Evolutionary conservation across 2,797 vertebrate species (phyloP), one percentile per base, ranked within the genome.

Genomic region (Lindbergichthys nudifrons): DNA sequence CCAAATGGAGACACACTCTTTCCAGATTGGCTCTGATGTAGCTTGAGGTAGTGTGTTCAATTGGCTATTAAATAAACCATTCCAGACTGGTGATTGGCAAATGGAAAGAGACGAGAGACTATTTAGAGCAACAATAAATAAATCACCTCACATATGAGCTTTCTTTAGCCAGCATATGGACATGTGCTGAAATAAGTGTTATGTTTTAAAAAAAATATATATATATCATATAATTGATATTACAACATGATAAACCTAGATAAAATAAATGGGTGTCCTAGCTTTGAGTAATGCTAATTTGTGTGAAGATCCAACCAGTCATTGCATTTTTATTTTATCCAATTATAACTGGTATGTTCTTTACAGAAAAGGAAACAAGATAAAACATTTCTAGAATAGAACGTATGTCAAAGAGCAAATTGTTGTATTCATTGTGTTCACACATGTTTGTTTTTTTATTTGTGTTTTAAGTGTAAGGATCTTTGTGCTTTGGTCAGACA

Each of bases 11-110:
- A 60, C 9, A 7, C 10, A 48, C 42, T 57, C 56, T 45, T 79
- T 62, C 65, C 30, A 79, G 63, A 50, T 56, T 32, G 54, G 54
- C 32, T 41, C n/a, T 23, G 47, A 72, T 66, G 45, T 47, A 43
- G 65, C 70, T 47, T 23, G 45, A 5, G 2, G 48, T n/a, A 19
- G 42, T 41, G 62, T 63, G 59, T 53, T 45, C 47, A 48, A 58
- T 70, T 43, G 50, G 71, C 73, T 70, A 70, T 81, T 72, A 80
- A 79, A 77, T 57, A 53, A 51, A 10, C 57, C 32, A 56, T 69
- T 74, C 64, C 58, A 39, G 60, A 70, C 47, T 41, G n/a, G 15
- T 52, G 56, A 52, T 43, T 19, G 62, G 72, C 67, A 73, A 73
- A 64, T 39, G 36, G 41, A 45, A 52, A 50, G 48, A 62, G 39